phyloP scores from a whole-genome alignment of 2,113 vertebrate species.

The Hippocampus comes region DNA sequence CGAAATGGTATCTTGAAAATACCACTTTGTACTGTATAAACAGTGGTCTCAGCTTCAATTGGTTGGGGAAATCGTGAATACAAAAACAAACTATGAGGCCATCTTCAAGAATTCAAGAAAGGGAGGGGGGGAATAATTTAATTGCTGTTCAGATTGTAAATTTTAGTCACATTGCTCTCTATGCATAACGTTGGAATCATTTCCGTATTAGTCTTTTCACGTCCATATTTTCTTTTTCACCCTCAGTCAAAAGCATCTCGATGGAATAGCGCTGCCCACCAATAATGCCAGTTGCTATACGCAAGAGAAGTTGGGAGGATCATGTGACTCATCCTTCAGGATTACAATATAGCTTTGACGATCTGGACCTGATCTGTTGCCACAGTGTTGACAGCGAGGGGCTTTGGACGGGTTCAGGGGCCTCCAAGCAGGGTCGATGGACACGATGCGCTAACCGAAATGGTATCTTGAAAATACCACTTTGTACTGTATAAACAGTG shows the following conservation, averaged over 20 bases:
- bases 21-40: slow-evolving; percentile 13
- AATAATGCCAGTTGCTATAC: slow-evolving; percentile 90
- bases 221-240: slow-evolving; percentile 29
- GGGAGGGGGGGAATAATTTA: background rate
- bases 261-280: slow-evolving; percentile 67
- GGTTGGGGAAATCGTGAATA: slow-evolving; percentile 19
- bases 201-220: slow-evolving; percentile 18
- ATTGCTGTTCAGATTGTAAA: slow-evolving; percentile 30
- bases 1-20: slow-evolving; percentile 9
- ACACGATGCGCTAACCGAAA: slow-evolving; percentile 74
- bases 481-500: slow-evolving; percentile 12
- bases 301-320: slow-evolving; percentile 92
- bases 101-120: slow-evolving; percentile 16
- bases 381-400: slow-evolving; percentile 76
- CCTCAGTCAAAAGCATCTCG: slow-evolving; percentile 29
- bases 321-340: slow-evolving; percentile 84
- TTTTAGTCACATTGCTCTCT: background rate
- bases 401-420: slow-evolving; percentile 71
- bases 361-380: slow-evolving; percentile 81
- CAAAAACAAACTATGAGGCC: background rate
- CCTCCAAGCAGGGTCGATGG: slow-evolving; percentile 65
- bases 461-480: slow-evolving; percentile 4
- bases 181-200: background rate
- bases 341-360: slow-evolving; percentile 81
- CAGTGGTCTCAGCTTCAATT: background rate